Evolutionary conservation across 2,113 vertebrate genomes (phyloP), one percentile per base, ranked within the genome.

Genomic region (Scartelaos histophorus): DNA sequence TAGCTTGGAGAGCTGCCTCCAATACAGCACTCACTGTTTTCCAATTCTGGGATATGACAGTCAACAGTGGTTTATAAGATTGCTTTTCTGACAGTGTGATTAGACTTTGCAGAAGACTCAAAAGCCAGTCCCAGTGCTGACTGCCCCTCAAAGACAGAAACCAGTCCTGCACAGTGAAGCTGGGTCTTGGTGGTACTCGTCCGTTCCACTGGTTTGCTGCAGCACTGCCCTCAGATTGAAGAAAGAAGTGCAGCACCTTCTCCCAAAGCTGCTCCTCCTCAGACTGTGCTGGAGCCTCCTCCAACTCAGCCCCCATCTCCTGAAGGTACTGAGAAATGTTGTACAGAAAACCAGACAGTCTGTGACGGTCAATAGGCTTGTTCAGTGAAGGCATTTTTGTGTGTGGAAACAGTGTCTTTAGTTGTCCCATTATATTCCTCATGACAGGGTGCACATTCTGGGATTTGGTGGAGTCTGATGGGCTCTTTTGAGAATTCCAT

Each of bases 311-410:
- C 3, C 91, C 95, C 89, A 93, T 91, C 82, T 95, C 95, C 69
- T 95, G 93, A 66, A 96, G 93, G 70, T 95, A 94, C 73, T 92
- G 86, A 29, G 96, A 96, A 86, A 96, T 92, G 82, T 96, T 96
- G 85, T 95, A 93, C 51, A 97, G 91, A 79, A 97, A 96, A 64
- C 93, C 89, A 12, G 94, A 95, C 60, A 95, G 92, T 24, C 93
- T 87, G 54, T 91, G 91, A 66, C 89, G 80, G 79, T 94, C 91
- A 6, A 94, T 71, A 2, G 88, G 80, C 66, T 91, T 92, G 65
- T 85, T 89, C 21, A 90, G 74, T 19, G 89, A 84, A 13, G 89
- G 84, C 71, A 89, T 82, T 85, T 47, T 89, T 65, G 87, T 92
- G 69, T 46, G 84, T 16, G 88, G 86, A 56, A 93, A 73, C 5